Evolutionary conservation across 1,140 invertebrate species (phyloP), one percentile per base, ranked within the genome.

Genomic region (Psilanteris sp.): DNA sequence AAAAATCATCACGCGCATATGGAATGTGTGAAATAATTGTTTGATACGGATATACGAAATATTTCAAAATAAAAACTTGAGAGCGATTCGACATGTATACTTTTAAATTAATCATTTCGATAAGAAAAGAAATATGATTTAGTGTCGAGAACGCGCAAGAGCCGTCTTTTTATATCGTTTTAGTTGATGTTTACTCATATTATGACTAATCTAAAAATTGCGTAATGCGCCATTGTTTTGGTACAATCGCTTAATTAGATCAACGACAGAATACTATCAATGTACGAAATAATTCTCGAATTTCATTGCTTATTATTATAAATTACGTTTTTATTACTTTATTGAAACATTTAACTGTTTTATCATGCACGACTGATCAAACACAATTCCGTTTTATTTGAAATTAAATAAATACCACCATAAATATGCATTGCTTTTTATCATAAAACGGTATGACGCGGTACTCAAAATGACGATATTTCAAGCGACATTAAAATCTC

Each of bases 191-290:
- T 41, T 32, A 26, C 15, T 39, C 7, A 11, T n/a, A 18, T 39
- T 39, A 20, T 41, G 26, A 32, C 16, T 29, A 55, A 39, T 29
- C 6, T 31, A 32, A 43, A 57, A 43, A 31, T 1, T 57, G 8
- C 27, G 27, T 43, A 41, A 57, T 57, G 36, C 16, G 5, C 37
- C 16, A 57, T 57, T 57, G 37, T 57, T 20, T 29, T 9, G 9
- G 9, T 1, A 6, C 16, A 20, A 55, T 41, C 36, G 20, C 31
- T 31, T 55, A 55, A 55, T 55, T 55, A 55, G 36, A 55, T 55
- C 36, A 41, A 11, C 14, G 18, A 36, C 8, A 8, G n/a, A 13
- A 36, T 52, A 39, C 11, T 36, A n/a, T n/a, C 2, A 22, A 3
- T 18, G 18, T 13, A 50, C 32, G 9, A 52, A 34, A 52, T 52